Conservation (phyloP, 1,140 invertebrate species). For the Nephotettix cincticeps region DNA sequence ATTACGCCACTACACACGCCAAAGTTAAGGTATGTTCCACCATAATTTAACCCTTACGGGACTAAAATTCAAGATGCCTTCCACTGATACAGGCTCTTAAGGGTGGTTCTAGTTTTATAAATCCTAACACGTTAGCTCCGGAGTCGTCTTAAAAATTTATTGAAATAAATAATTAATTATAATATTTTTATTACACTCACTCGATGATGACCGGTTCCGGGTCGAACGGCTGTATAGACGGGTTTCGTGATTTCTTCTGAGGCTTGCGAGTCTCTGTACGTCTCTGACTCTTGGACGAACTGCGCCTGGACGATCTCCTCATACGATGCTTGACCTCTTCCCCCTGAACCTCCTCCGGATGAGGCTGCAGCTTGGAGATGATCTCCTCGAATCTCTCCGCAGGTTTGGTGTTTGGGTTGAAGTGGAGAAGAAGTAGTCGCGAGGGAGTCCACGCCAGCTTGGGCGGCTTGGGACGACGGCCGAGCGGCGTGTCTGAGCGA, state of each 20-base stretch:
- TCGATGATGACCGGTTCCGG: background rate
- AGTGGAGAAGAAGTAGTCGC: background rate
- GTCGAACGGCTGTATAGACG: background rate
- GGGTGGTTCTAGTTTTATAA: too few species aligned
- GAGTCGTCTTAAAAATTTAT: too few species aligned
- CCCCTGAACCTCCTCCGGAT: background rate
- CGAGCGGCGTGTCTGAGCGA: background rate
- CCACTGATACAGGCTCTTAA: too few species aligned
- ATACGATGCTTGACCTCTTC: background rate
- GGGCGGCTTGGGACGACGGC: background rate
- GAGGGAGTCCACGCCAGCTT: conserved; percentile 2
- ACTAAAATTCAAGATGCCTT: too few species aligned
- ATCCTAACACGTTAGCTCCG: too few species aligned
- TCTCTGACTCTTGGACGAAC: too few species aligned
- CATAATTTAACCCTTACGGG: too few species aligned
- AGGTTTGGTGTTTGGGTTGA: background rate
- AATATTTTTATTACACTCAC: too few species aligned
- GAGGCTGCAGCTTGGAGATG: background rate
- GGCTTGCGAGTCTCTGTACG: background rate
- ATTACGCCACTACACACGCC: too few species aligned
- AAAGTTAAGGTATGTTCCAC: too few species aligned
- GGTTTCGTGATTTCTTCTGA: background rate
- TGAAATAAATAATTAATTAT: too few species aligned
- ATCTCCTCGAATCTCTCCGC: conserved; percentile 10
- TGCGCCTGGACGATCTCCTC: background rate